These are phyloP conservation scores for Notarius lentiginosus DNA, from an alignment of 2,113 vertebrate species.

Conservation along the genomic window DNA sequence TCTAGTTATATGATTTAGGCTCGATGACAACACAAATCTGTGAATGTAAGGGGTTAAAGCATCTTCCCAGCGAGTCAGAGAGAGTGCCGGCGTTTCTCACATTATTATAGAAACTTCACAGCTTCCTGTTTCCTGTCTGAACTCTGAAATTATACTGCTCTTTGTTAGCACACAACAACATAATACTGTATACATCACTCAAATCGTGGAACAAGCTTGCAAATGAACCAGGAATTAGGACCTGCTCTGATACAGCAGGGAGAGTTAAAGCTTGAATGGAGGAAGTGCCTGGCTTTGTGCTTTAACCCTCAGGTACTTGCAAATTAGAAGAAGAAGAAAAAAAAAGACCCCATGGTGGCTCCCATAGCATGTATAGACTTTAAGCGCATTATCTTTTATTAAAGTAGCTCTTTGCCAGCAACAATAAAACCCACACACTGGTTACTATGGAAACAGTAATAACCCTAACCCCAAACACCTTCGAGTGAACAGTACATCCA, in stretches of 20 bases:
- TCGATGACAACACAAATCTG: background rate
- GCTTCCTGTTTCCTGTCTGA: constrained; percentile 45
- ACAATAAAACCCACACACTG: constrained; percentile 40
- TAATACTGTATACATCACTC: background rate
- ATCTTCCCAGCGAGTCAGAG: background rate
- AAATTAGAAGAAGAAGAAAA: constrained; percentile 28
- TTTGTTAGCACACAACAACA: background rate
- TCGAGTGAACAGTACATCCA: background rate
- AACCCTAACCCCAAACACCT: constrained; percentile 33
- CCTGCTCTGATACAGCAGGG: background rate
- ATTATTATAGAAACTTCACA: constrained; percentile 21
- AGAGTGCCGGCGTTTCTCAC: constrained; percentile 19
- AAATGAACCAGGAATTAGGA: background rate
- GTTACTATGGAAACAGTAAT: constrained; percentile 52
- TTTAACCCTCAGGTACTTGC: constrained; percentile 39
- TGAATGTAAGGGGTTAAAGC: background rate
- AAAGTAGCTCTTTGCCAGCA: constrained; percentile 38
- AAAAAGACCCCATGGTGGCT: constrained; percentile 37
- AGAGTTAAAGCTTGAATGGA: constrained; percentile 35
- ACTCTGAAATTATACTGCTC: constrained; percentile 23
- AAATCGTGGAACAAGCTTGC: background rate
- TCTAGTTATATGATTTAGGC: background rate
- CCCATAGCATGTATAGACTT: constrained; percentile 22
- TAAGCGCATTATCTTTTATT: constrained; percentile 51
- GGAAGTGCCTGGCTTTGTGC: constrained; percentile 29